Percentiles rank a stretch among this genome's conserved stretches.
These are phyloP conservation scores for Numida meleagris DNA, from an alignment of 2,113 vertebrate species.

Conservation along the genomic window DNA sequence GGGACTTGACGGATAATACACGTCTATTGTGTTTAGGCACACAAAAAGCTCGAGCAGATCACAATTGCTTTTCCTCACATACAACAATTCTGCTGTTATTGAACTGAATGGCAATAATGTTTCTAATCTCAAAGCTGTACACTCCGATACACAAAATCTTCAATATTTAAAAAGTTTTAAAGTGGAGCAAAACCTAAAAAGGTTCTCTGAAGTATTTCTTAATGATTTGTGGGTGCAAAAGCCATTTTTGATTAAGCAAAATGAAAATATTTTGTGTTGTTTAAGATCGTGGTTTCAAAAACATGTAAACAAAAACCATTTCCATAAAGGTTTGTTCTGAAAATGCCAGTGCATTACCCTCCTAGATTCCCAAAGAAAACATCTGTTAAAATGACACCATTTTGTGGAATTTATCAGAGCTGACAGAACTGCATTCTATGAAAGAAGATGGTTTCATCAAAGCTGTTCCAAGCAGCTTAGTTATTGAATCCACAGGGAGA, in stretches of 20 bases:
- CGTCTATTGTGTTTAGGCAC: not conserved
- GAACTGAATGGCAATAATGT: not conserved
- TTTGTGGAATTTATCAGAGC: slow-evolving; percentile 19
- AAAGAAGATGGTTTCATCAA: slow-evolving; percentile 20
- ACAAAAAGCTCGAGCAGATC: not conserved
- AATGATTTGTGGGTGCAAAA: not conserved
- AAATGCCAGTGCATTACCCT: not conserved
- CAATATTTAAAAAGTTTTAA: not conserved
- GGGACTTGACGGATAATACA: not conserved
- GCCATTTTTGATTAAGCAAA: not conserved
- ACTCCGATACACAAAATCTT: not conserved
- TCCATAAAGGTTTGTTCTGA: not conserved
- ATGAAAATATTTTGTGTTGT: not conserved
- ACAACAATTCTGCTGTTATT: not conserved
- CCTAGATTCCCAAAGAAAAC: not conserved
- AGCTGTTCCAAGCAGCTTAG: slow-evolving; percentile 24
- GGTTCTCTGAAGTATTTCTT: not conserved
- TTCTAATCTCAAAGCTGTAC: not conserved
- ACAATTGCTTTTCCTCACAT: not conserved
- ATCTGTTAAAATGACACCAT: not conserved
- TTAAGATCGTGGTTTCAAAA: not conserved
- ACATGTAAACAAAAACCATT: not conserved
- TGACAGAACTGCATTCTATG: not conserved
- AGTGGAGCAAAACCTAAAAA: not conserved
- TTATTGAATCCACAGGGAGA: slow-evolving; percentile 3